These are phyloP conservation scores for Barypeithes pellucidus DNA, from an alignment of 2,888 invertebrate species.

Conservation along the genomic window DNA sequence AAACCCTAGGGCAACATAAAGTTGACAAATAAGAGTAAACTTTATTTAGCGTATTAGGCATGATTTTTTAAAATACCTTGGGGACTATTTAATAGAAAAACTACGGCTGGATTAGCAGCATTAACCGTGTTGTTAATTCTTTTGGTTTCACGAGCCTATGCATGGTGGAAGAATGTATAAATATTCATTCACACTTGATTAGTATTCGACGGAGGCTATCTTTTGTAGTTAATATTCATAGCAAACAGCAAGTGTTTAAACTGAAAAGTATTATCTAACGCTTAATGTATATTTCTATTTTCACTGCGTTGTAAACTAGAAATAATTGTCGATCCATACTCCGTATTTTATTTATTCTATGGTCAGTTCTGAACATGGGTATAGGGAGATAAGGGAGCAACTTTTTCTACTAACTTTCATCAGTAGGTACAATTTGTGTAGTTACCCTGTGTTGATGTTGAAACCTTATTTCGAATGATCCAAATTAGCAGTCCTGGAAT, in stretches of 20 bases:
- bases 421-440: too few relatives aligned
- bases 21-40: constrained; percentile 33
- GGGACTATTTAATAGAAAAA: not conserved
- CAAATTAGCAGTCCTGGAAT: too few relatives aligned
- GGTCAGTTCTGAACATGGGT: too few relatives aligned
- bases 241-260: constrained; percentile 20
- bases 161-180: not conserved
- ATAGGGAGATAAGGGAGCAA: too few relatives aligned
- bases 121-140: too few relatives aligned
- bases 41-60: constrained; percentile 21
- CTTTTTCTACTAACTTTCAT: too few relatives aligned
- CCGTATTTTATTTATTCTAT: too few relatives aligned
- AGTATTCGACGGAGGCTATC: constrained; percentile 5
- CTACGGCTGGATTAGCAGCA: not conserved
- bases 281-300: constrained; percentile 19
- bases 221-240: constrained; percentile 24
- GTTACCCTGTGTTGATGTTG: too few relatives aligned
- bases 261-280: constrained; percentile 10
- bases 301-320: constrained; percentile 11
- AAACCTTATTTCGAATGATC: too few relatives aligned
- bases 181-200: constrained; percentile 6
- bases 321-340: too few relatives aligned
- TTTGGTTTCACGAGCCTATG: too few relatives aligned
- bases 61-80: not conserved
- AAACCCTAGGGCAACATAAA: constrained; percentile 26